Base-by-base conservation (phyloP, 2,888 invertebrate species). In the Glyphotaelius pellucidus region DNA sequence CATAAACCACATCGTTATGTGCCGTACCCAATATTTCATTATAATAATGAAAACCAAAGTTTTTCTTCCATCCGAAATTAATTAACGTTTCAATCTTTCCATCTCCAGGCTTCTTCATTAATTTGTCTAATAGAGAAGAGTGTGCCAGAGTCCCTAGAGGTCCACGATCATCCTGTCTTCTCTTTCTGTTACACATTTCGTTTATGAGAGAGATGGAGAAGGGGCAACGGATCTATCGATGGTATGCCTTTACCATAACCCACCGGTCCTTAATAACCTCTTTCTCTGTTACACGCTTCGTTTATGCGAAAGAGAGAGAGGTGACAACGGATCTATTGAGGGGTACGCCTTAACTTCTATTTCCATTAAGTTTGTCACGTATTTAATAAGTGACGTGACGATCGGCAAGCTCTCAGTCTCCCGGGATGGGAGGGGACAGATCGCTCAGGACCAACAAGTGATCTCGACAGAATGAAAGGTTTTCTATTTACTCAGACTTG, bases 311-410 rank as follows among this genome's bases (percentile, higher is more conserved):
- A 67, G 67, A 67, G 25, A 9, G 67, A 67, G 67, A 67, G 67
- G 7, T n/a, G 25, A 67, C n/a, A 67, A n/a, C 25, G 67, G 67
- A 35, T 83, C 32, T 19, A n/a, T 83, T 31, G 25, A n/a, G 25
- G 67, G 9, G 14, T 47, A 15, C 3, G 47, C 47, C 47, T 86
- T 42, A 47, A 30, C 83, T 88, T 79, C 79, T 12, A 14, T n/a
- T 79, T 80, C 80, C 67, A n/a, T 85, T 81, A 80, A 67, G 80
- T 79, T 42, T 38, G 84, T 90, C 80, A 85, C 81, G 86, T 90
- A 88, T 80, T 79, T 81, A 90, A 67, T 89, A 87, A 92, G 90
- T 90, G 92, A 92, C 92, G 92, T 90, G 92, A 92, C 90, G 81
- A 87, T 67, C 67, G 81, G 81, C 32, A 67, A 81, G 81, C 30